Evolutionary conservation across 2,113 vertebrate species (phyloP), one percentile per base, ranked within the genome.

Genomic region (Chaenocephalus aceratus): DNA sequence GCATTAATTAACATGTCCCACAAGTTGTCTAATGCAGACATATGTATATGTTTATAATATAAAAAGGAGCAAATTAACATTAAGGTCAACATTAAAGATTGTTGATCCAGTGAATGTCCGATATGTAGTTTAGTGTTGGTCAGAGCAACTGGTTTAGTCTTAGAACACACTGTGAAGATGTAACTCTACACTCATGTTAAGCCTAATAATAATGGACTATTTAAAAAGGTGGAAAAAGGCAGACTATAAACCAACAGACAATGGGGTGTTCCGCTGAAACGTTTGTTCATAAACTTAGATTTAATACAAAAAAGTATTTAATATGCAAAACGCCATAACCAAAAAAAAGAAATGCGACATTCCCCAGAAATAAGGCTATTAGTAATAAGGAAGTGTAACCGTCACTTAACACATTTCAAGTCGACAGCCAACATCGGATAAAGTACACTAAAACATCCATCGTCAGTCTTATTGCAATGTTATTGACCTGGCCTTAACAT

Each of bases 401-500:
- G 1, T 0, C 45, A 73, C 14, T 58, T 36, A 58, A 12, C 36
- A 61, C 21, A 73, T 18, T 53, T 45, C 52, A 54, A 52, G 16
- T 23, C n/a, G 72, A 61, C n/a, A 26, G n/a, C 1, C 5, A 14
- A 61, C 23, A 3, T 48, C 23, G 3, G 10, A 21, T 2, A 69
- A 68, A 68, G 30, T 63, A 34, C 52, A 68, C 48, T 2, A 10
- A 66, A 52, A 10, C 23, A 10, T 36, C 30, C 30, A 30, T 30
- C 30, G 30, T 30, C 4, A 34, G 2, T 44, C 34, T 26, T 51
- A 34, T 45, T 21, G n/a, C 52, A 3, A 67, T 15, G 58, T 12
- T 74, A 1, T 46, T 36, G 23, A 41, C 0, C 58, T 57, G 83
- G 86, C 90, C 82, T 71, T 72, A 18, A 16, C 21, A 59, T 34